phyloP scores from a whole-genome alignment of 2,113 vertebrate species.

The Varanus salvator region DNA sequence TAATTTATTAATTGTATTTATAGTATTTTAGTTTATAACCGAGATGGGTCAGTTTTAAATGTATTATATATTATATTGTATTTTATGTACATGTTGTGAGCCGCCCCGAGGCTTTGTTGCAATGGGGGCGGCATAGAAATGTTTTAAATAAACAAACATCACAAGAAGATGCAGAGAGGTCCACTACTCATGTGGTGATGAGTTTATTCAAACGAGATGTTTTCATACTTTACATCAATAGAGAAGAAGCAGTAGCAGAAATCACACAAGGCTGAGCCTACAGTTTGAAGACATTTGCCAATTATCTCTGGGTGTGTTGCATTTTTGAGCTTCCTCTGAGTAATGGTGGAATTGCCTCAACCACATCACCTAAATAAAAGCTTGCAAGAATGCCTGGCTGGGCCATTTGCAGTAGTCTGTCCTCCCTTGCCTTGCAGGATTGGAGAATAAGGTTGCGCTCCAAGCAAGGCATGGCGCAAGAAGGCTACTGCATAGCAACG shows the following conservation, averaged over 20 bases:
- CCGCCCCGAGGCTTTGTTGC: no score
- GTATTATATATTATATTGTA: no score
- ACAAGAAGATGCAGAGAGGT: background rate
- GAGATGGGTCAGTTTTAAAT: no score
- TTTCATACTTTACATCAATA: conserved; percentile 16
- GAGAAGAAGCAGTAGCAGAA: background rate
- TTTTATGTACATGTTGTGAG: no score
- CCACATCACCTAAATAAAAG: conserved; percentile 51
- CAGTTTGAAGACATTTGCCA: no score
- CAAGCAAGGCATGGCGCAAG: conserved; percentile 39
- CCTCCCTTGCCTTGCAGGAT: conserved; percentile 22
- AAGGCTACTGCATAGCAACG: conserved; percentile 56
- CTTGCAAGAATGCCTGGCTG: conserved; percentile 31
- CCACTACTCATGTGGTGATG: background rate
- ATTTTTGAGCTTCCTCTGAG: conserved; percentile 57
- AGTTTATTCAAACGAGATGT: conserved; percentile 3
- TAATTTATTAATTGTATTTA: no score
- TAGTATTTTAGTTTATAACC: no score
- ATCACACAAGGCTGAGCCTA: conserved; percentile 18
- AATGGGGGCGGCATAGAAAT: no score
- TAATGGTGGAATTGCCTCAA: conserved; percentile 53
- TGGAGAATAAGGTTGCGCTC: conserved; percentile 41
- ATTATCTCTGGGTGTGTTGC: conserved; percentile 56
- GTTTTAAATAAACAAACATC: no score
- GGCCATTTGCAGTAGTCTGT: conserved; percentile 27